phyloP scores from a whole-genome alignment of 2,113 vertebrate genomes.

The Trichomycterus rosablanca region DNA sequence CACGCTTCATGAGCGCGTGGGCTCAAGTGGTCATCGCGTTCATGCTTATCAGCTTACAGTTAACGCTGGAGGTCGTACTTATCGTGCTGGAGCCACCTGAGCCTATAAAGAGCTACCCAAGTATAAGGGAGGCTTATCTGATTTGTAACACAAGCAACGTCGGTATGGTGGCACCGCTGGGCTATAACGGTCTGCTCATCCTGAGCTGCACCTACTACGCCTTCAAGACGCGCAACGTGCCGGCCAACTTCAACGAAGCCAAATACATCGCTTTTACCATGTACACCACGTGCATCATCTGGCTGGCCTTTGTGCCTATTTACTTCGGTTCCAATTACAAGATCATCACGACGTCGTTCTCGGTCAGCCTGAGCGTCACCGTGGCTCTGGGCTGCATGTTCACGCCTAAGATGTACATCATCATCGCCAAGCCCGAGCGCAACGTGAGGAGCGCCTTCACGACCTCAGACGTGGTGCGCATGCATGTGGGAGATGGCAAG shows the following conservation, averaged over 20 bases:
- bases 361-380: constrained; percentile 94
- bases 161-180: constrained; percentile 91
- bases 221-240: constrained; percentile 98
- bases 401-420: constrained; percentile 99
- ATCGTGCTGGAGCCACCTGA: constrained; percentile 93
- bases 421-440: constrained; percentile 95
- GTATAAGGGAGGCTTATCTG: constrained; percentile 92
- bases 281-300: constrained; percentile 99
- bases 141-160: constrained; percentile 98
- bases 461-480: constrained; percentile 95
- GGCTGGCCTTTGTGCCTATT: constrained; percentile 97
- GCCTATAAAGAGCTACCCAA: constrained; percentile 94
- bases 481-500: constrained; percentile 97
- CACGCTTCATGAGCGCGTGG: constrained; percentile 97
- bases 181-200: constrained; percentile 96
- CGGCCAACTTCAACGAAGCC: constrained; percentile 97
- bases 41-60: constrained; percentile 88
- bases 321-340: constrained; percentile 99
- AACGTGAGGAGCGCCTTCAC: constrained; percentile 99
- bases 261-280: constrained; percentile 99
- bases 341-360: constrained; percentile 98
- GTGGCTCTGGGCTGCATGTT: constrained; percentile 98
- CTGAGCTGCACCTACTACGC: constrained; percentile 99
- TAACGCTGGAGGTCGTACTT: constrained; percentile 84
- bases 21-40: constrained; percentile 94